Evolutionary conservation across 2,113 vertebrate species (phyloP), one percentile per base, ranked within the genome.

Genomic region (Micronycteris hirsuta): DNA sequence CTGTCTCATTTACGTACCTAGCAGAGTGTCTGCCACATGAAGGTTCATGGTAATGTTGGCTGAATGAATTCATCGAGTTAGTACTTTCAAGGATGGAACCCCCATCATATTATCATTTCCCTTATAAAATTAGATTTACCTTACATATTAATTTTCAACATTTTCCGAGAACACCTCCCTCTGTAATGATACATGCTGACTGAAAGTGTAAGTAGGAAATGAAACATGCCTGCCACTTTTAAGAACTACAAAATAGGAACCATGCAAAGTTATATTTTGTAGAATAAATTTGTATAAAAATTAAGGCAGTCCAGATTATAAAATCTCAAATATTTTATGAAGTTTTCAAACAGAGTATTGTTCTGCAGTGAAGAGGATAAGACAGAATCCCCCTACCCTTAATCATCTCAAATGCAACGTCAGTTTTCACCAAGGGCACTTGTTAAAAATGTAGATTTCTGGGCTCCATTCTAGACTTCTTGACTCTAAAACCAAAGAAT

Each of bases 191-290:
- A 76, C 10, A 31, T 76, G 43, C 54, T 96, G 47, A 86, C 49
- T 95, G 77, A 96, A 36, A 77, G 17, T 89, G 43, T 70, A 93
- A 95, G 78, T 68, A 83, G 36, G 56, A 97, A 97, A 96, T 96
- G 85, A 96, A 96, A 94, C 81, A 86, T 82, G n/a, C 65, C 41
- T 86, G 41, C 58, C 36, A 86, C 52, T 91, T 93, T 76, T 81
- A 61, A 95, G 83, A 93, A 94, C 83, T 95, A 54, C 65, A 97
- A 95, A 96, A 76, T 65, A 92, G 45, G 49, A 96, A 86, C 22
- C 28, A 76, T 78, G 89, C 70, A 56, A 88, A 93, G 38, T 84
- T 61, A 38, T 56, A 71, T 77, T 76, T 90, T 87, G 12, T 91
- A 54, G 80, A 83, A 68, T 86, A n/a, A n/a, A n/a, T n/a, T n/a